Evolutionary conservation across 2,113 vertebrate species (phyloP).

Genomic region (Amphiprion ocellaris): DNA sequence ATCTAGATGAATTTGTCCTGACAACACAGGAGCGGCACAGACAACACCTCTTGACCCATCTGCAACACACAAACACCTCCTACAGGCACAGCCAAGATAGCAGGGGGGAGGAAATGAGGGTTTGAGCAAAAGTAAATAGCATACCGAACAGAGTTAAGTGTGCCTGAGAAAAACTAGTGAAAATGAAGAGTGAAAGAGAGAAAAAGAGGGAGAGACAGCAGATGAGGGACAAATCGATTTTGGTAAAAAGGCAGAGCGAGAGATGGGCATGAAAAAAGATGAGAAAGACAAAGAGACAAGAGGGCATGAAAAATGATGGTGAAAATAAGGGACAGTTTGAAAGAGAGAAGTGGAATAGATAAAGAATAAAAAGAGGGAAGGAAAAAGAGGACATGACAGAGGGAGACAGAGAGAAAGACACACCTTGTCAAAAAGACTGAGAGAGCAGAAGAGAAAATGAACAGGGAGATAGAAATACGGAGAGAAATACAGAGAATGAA

Average conservation of each 20-base stretch:
- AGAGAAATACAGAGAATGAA: slow-evolving; percentile 51
- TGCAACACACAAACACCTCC: slow-evolving; percentile 27
- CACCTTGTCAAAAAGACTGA: slow-evolving; percentile 62
- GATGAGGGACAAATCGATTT: slow-evolving; percentile 62
- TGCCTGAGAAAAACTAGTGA: slow-evolving; percentile 41
- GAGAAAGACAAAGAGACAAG: slow-evolving; percentile 32
- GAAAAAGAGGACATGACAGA: slow-evolving; percentile 13
- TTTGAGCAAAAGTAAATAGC: slow-evolving; percentile 49
- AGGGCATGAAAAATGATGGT: slow-evolving; percentile 39
- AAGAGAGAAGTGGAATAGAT: slow-evolving; percentile 39
- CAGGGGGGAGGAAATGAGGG: slow-evolving; percentile 39
- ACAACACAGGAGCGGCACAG: slow-evolving; percentile 51
- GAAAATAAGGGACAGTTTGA: slow-evolving; percentile 34
- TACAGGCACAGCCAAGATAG: neutral
- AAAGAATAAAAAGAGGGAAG: slow-evolving; percentile 34
- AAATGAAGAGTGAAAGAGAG: slow-evolving; percentile 21
- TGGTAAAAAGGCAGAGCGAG: slow-evolving; percentile 48
- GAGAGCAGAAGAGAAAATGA: slow-evolving; percentile 42
- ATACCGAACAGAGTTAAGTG: slow-evolving; percentile 31
- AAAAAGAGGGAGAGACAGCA: slow-evolving; percentile 12
- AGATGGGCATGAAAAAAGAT: slow-evolving; percentile 28
- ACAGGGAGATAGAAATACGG: slow-evolving; percentile 40
- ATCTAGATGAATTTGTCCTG: slow-evolving; percentile 58
- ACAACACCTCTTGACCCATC: slow-evolving; percentile 34
- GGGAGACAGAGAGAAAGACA: slow-evolving; percentile 40